A percentile compares a stretch with the other conserved stretches of the same genome.
Conservation (phyloP, 2,113 vertebrate genomes). For the Chelonoidis abingdonii region DNA sequence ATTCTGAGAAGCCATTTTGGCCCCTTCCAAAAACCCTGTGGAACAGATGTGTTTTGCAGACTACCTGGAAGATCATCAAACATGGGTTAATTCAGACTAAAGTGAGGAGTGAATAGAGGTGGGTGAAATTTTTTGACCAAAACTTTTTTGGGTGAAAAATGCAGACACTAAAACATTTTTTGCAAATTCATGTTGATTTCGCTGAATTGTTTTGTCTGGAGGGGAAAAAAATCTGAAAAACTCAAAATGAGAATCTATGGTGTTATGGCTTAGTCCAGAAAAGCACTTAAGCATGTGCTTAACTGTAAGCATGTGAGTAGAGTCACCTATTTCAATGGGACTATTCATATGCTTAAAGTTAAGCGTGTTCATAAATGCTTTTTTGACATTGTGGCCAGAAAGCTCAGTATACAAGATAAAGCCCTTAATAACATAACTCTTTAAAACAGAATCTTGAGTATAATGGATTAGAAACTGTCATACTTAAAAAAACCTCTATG, state of each 20-base stretch:
- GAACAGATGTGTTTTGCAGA: fast-evolving
- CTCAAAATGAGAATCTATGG: background rate
- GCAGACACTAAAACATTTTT: background rate
- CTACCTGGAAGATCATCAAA: background rate
- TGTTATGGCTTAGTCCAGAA: background rate
- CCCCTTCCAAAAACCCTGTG: background rate
- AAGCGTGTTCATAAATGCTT: background rate
- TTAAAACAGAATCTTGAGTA: background rate
- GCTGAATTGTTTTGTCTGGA: background rate
- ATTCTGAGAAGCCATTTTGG: fast-evolving
- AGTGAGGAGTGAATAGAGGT: fast-evolving
- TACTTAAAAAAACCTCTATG: background rate
- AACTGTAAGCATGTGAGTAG: fast-evolving
- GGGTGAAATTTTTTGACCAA: background rate
- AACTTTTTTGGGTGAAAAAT: background rate
- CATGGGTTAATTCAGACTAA: background rate
- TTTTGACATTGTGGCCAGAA: background rate
- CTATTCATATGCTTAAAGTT: background rate
- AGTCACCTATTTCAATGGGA: background rate
- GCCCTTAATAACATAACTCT: background rate
- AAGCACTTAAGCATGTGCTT: background rate
- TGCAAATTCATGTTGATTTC: background rate
- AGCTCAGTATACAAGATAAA: background rate
- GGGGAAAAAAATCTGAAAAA: background rate
- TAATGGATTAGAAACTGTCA: background rate